Evolutionary conservation across 2,797 vertebrate species (phyloP).

Genomic region (Otolemur crassicaudatus): DNA sequence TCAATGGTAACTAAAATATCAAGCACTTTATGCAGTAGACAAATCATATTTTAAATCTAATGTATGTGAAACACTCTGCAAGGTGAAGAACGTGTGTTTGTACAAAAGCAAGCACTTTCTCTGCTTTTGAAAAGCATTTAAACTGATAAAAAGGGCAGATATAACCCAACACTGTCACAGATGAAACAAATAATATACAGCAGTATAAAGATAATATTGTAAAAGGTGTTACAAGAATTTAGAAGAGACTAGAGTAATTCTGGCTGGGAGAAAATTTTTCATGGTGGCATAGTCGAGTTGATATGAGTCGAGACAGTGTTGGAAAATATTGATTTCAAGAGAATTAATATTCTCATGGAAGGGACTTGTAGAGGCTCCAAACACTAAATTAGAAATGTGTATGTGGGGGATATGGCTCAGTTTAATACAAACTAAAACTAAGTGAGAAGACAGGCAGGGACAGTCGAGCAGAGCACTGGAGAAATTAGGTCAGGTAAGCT

Average conservation of each 20-base stretch:
- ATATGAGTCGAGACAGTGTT: neutral
- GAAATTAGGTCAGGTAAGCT: neutral
- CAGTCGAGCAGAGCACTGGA: neutral
- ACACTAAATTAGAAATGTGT: conserved; percentile 24
- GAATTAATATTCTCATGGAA: neutral
- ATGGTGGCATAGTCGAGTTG: neutral
- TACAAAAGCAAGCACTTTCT: neutral
- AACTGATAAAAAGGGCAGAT: neutral
- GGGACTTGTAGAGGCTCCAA: neutral
- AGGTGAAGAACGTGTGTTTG: neutral
- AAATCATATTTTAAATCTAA: neutral
- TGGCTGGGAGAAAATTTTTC: neutral
- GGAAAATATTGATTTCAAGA: conserved; percentile 1
- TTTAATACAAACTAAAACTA: conserved; percentile 9
- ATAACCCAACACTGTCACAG: neutral
- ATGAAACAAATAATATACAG: neutral
- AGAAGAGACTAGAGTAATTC: neutral
- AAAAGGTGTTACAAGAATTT: neutral
- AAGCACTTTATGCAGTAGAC: neutral
- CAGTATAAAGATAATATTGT: neutral
- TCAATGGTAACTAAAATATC: neutral
- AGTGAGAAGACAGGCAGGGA: neutral
- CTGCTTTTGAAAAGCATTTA: neutral
- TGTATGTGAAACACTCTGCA: neutral
- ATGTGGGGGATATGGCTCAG: neutral